Conservation (phyloP, 1,140 invertebrate genomes). For the Centruroides vittatus region DNA sequence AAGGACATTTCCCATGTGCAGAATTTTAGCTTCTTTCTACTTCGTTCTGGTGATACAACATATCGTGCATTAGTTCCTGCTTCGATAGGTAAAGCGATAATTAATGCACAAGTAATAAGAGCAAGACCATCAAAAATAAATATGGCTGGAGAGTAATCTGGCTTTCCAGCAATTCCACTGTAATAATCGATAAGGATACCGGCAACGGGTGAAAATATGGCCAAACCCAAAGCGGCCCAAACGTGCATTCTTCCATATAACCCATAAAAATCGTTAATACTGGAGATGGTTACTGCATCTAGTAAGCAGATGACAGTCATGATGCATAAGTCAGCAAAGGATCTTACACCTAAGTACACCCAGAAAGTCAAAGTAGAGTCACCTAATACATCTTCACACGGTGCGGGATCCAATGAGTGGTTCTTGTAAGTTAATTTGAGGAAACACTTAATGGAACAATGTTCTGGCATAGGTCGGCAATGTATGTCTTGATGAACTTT, state of each 20-base stretch:
- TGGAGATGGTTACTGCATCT: constrained; percentile 17
- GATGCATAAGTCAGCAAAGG: constrained; percentile 16
- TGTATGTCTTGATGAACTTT: constrained; percentile 14
- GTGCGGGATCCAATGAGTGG: constrained; percentile 6
- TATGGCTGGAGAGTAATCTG: constrained; percentile 17
- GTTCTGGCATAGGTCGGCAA: constrained; percentile 14
- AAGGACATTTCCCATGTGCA: constrained; percentile 8
- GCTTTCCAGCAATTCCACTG: background rate
- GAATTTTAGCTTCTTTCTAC: constrained; percentile 4
- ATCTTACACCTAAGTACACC: constrained; percentile 16
- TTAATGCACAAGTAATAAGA: constrained; percentile 13
- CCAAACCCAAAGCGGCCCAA: constrained; percentile 16
- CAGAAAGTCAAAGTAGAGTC: constrained; percentile 17
- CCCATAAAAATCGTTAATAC: constrained; percentile 18
- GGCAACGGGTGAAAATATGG: constrained; percentile 10
- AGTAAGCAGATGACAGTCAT: constrained; percentile 15
- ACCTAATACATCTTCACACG: constrained; percentile 15
- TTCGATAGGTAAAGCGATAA: constrained; percentile 14
- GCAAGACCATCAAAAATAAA: constrained; percentile 17
- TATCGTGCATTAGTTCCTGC: constrained; percentile 3
- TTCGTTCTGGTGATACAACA: constrained; percentile 1
- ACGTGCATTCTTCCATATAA: constrained; percentile 16
- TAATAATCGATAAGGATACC: constrained; percentile 18
- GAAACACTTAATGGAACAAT: constrained; percentile 17
- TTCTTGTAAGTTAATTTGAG: constrained; percentile 9